phyloP scores from a whole-genome alignment of 1,140 invertebrate genomes.

The Pomacea maculata region DNA sequence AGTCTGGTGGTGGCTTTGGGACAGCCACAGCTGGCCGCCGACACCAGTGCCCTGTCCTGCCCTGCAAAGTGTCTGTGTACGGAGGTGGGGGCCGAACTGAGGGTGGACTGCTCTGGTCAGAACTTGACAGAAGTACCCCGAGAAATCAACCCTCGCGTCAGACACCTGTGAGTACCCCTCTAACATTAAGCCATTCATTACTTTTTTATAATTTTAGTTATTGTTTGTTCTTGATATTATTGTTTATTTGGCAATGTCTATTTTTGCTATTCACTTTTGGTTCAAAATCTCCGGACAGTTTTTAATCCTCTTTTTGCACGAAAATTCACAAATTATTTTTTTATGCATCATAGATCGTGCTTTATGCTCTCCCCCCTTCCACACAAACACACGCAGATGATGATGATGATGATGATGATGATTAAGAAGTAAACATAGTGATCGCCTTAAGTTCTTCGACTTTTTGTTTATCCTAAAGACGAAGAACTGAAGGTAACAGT shows the following conservation, averaged over 20 bases:
- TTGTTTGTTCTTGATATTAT: background rate
- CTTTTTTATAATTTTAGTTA: background rate
- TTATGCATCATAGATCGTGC: no score
- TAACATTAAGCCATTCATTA: background rate
- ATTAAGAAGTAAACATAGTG: no score
- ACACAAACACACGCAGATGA: no score
- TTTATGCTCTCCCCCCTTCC: no score
- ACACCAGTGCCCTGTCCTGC: background rate
- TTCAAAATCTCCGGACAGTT: background rate
- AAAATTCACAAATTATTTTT: no score
- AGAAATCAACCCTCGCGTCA: constrained; percentile 7
- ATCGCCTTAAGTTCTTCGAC: no score
- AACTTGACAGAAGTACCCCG: constrained; percentile 16
- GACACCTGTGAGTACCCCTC: background rate
- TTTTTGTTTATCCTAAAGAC: no score
- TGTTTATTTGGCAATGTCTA: background rate
- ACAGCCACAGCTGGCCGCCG: background rate
- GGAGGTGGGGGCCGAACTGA: background rate
- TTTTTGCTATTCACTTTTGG: background rate
- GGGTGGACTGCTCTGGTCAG: constrained; percentile 22
- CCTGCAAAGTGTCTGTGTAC: constrained; percentile 12
- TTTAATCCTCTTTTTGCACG: no score
- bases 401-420: no score
- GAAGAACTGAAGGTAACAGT: no score
- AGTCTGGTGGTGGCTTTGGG: no score